Conservation (phyloP, 2,113 vertebrate genomes). For the Microtus pennsylvanicus region DNA sequence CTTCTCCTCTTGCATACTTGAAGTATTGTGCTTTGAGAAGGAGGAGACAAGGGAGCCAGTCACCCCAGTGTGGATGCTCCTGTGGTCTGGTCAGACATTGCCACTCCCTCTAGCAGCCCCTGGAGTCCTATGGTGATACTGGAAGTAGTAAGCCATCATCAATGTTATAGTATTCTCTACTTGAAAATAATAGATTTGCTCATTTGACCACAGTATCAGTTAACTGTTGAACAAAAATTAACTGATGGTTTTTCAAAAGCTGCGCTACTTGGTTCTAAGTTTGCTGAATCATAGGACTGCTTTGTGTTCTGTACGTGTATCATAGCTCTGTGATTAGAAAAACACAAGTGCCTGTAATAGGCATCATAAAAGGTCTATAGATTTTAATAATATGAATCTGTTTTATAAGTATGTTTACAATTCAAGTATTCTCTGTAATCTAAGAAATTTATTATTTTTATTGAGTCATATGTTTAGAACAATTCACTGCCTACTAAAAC, state of each 20-base stretch:
- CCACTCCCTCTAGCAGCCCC: background rate
- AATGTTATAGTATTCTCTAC: background rate
- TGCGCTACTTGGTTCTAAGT: background rate
- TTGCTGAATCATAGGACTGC: background rate
- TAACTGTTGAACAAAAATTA: conserved; percentile 16
- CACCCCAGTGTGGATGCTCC: background rate
- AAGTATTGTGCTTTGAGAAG: background rate
- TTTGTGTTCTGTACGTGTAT: background rate
- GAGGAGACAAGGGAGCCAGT: background rate
- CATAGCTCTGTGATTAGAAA: background rate
- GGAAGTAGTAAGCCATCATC: background rate
- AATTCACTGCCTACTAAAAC: background rate
- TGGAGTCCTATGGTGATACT: background rate
- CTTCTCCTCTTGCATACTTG: background rate
- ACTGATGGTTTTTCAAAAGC: background rate
- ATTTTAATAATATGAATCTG: background rate
- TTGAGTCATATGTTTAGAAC: background rate
- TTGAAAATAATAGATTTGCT: background rate
- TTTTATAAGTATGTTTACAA: conserved; percentile 28
- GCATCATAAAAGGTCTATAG: background rate
- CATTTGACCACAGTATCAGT: background rate
- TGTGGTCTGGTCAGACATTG: background rate
- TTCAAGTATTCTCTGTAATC: background rate
- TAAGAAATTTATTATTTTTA: background rate
- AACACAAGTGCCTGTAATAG: background rate